Evolutionary conservation across 2,113 vertebrate species (phyloP).

Genomic region (Pseudorhombus dupliciocellatus): DNA sequence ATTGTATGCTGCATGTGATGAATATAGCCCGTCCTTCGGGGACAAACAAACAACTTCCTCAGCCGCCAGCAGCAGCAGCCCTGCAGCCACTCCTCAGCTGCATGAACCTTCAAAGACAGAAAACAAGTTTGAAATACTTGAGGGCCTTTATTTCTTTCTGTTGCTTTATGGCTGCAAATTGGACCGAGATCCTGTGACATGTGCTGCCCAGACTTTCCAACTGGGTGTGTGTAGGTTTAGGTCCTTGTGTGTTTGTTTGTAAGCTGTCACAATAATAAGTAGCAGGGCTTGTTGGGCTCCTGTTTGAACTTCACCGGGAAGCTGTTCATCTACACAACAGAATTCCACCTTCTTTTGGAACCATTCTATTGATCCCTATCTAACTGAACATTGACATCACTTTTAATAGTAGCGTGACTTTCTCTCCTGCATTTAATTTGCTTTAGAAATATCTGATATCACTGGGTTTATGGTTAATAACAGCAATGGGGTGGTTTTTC

Average conservation of each 20-base stretch:
- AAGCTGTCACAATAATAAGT: slow-evolving; percentile 31
- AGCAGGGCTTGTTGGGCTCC: background rate
- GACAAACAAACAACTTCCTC: slow-evolving; percentile 77
- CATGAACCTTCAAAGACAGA: slow-evolving; percentile 54
- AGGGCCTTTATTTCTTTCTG: slow-evolving; percentile 19
- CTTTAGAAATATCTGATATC: background rate
- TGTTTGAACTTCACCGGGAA: background rate
- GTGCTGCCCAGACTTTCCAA: slow-evolving; percentile 21
- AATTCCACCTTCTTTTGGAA: background rate
- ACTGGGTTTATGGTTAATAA: background rate
- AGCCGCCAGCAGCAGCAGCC: slow-evolving; percentile 22
- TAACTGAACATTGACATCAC: too few relatives aligned
- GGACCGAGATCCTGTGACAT: slow-evolving; percentile 32
- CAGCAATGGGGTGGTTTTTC: background rate
- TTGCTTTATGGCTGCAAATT: slow-evolving; percentile 32
- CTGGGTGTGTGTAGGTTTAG: slow-evolving; percentile 14
- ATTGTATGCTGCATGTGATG: slow-evolving; percentile 43
- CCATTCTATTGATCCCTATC: background rate
- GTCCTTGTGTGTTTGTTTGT: slow-evolving; percentile 30
- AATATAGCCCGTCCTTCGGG: slow-evolving; percentile 62
- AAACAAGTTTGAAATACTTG: slow-evolving; percentile 46
- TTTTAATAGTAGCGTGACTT: too few relatives aligned
- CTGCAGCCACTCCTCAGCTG: slow-evolving; percentile 57
- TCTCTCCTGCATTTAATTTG: too few relatives aligned
- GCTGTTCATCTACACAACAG: background rate